phyloP scores from a whole-genome alignment of 37 sponge, comb jelly and placozoan genomes.

The Beroe ovata region DNA sequence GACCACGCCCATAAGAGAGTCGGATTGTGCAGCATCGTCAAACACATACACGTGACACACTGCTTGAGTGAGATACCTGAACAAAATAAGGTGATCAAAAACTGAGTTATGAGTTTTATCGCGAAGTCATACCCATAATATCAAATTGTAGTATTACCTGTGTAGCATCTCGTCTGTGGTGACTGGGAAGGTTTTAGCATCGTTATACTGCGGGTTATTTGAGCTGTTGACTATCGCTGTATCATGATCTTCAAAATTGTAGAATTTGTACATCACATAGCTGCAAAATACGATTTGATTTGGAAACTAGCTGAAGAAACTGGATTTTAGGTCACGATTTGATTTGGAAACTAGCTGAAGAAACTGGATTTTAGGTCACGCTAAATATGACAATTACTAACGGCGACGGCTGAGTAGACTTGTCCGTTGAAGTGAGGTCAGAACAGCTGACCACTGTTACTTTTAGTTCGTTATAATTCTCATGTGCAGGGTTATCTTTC shows the following conservation, averaged over 20 bases:
- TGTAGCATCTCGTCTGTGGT: slow-evolving; percentile 71
- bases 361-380: too few relatives aligned
- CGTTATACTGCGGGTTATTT: slow-evolving; percentile 71
- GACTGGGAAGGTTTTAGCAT: slow-evolving; percentile 71
- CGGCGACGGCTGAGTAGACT: slow-evolving; percentile 40
- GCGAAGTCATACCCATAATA: too few relatives aligned
- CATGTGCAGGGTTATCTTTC: neutral
- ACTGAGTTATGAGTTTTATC: too few relatives aligned
- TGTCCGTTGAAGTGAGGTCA: slow-evolving; percentile 49
- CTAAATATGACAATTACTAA: too few relatives aligned
- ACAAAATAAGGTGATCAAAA: too few relatives aligned
- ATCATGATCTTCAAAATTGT: slow-evolving; percentile 78
- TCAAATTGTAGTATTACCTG: too few relatives aligned
- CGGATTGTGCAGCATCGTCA: slow-evolving; percentile 71
- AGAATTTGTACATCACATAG: slow-evolving; percentile 87
- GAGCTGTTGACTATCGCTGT: slow-evolving; percentile 71
- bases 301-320: too few relatives aligned
- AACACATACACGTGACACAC: slow-evolving; percentile 75
- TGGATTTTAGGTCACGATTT: too few relatives aligned
- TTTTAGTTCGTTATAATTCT: slow-evolving; percentile 75
- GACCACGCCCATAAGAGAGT: slow-evolving; percentile 72
- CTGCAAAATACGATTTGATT: too few relatives aligned
- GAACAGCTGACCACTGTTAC: slow-evolving; percentile 70
- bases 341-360: too few relatives aligned
- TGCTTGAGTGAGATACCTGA: slow-evolving; percentile 54